phyloP scores from a whole-genome alignment of 2,888 invertebrate genomes.

The Epistrophe eligans region DNA sequence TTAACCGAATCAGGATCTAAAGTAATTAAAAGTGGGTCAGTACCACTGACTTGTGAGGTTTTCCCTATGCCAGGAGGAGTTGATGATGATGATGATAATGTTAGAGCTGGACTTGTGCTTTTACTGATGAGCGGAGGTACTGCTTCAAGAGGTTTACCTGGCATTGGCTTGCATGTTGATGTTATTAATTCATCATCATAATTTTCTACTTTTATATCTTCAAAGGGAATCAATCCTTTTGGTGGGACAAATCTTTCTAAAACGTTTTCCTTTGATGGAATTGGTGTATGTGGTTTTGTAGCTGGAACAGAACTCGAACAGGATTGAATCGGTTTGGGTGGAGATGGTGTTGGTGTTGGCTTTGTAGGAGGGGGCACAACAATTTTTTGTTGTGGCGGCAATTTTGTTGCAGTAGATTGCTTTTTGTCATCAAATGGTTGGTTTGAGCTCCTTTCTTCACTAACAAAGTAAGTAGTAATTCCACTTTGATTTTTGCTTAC shows the following conservation, averaged over 20 bases:
- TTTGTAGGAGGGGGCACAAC: conserved; percentile 17
- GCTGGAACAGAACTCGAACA: conserved; percentile 4
- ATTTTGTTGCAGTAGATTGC: background rate
- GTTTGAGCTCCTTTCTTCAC: background rate
- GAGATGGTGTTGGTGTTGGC: background rate
- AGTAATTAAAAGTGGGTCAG: conserved; percentile 6
- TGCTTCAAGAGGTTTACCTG: conserved; percentile 11
- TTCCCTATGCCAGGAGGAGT: background rate
- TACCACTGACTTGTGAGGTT: background rate
- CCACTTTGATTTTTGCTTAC: conserved; percentile 69
- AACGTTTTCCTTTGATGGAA: background rate
- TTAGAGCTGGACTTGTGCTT: background rate
- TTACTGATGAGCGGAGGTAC: background rate
- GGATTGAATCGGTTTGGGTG: background rate
- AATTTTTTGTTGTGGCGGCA: conserved; percentile 37
- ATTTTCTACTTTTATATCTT: conserved; percentile 76
- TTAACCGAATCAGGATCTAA: conserved; percentile 76
- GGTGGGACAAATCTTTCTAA: conserved; percentile 7
- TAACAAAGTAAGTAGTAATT: conserved; percentile 2
- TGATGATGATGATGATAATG: background rate
- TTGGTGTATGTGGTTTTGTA: background rate
- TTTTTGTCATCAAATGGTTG: conserved; percentile 1
- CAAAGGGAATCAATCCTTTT: conserved; percentile 71
- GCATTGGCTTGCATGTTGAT: background rate
- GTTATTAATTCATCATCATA: conserved; percentile 55